Base-by-base conservation (phyloP, 2,113 vertebrate species). In the Psettodes erumei region DNA sequence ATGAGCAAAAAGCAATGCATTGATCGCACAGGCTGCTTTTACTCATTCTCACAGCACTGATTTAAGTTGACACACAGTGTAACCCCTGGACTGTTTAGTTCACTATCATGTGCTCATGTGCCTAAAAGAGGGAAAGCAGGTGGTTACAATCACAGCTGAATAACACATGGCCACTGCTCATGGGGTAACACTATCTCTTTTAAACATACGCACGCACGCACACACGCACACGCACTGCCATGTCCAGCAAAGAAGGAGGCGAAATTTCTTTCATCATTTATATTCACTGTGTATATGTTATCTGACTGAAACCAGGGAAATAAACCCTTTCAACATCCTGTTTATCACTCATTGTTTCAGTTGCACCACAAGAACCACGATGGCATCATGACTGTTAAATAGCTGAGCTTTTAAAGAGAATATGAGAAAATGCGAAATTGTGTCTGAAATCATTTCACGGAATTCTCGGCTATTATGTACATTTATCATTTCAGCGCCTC, bases 101-200 rank as follows among this genome's bases (percentile, higher is more conserved):
- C 30, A 11, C 28, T 50, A 15, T 65, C 23, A 9, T 19, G 35
- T 10, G 12, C 11, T 48, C 28, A 33, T 30, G n/a, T 54, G 13
- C 12, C 48, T n/a, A n/a, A n/a, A n/a, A 43, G 27, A 48, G 21
- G 45, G 66, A 15, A 43, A 75, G 73, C 75, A 79, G 48, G 58
- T 81, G 71, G 62, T 65, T 58, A 28, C 9, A 66, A 40, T 84
- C 56, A 35, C 56, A 69, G 62, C 25, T 10, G n/a, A 75, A 42
- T 38, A 64, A 12, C 42, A 32, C 15, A 30, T 37, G 59, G 47
- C 40, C 51, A 56, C 38, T 43, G 65, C 50, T 75, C 40, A 62
- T 30, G 11, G 33, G 25, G 1, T 28, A 19, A 75, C 33, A 21
- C 19, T 48, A 28, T 51, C 32, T 21, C 11, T 30, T n/a, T n/a